phyloP scores from a whole-genome alignment of 2,797 vertebrate species.

The Helicolenus hilgendorfi region DNA sequence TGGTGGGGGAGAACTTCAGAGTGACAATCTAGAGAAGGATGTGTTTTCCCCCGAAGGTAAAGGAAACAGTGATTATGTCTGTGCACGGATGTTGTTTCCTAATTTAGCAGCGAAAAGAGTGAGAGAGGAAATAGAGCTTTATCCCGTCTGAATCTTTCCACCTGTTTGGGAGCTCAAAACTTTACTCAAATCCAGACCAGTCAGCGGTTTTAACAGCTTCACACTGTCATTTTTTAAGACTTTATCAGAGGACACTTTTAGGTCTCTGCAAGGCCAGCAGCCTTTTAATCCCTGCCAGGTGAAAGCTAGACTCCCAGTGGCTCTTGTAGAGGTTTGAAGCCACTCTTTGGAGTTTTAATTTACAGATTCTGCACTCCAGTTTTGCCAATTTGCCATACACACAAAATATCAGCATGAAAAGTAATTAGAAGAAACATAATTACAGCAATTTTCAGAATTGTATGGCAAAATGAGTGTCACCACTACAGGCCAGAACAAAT shows the following conservation, averaged over 20 bases:
- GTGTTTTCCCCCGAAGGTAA: constrained; percentile 13
- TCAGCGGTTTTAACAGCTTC: constrained; percentile 29
- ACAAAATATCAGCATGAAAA: neutral
- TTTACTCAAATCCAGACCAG: constrained; percentile 1
- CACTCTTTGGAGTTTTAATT: neutral
- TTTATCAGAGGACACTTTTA: constrained; percentile 30
- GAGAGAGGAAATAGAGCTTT: neutral
- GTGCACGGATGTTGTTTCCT: constrained; percentile 11
- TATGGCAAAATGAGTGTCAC: neutral
- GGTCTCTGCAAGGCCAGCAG: constrained; percentile 20
- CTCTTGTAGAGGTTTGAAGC: neutral
- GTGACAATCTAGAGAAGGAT: constrained; percentile 5
- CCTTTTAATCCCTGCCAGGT: constrained; percentile 4
- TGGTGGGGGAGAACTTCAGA: neutral
- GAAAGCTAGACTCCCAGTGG: neutral
- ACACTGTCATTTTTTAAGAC: constrained; percentile 26
- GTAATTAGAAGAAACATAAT: neutral
- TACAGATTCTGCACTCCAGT: neutral
- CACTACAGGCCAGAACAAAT: neutral
- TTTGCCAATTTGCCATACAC: neutral
- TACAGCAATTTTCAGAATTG: neutral
- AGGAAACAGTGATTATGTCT: constrained; percentile 18
- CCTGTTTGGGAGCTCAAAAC: constrained; percentile 17
- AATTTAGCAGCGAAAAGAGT: constrained; percentile 15
- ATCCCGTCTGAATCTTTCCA: constrained; percentile 37